Evolutionary conservation across 1,140 invertebrate genomes (phyloP), one percentile per base, ranked within the genome.

Genomic region (Zaprionus nigranus): DNA sequence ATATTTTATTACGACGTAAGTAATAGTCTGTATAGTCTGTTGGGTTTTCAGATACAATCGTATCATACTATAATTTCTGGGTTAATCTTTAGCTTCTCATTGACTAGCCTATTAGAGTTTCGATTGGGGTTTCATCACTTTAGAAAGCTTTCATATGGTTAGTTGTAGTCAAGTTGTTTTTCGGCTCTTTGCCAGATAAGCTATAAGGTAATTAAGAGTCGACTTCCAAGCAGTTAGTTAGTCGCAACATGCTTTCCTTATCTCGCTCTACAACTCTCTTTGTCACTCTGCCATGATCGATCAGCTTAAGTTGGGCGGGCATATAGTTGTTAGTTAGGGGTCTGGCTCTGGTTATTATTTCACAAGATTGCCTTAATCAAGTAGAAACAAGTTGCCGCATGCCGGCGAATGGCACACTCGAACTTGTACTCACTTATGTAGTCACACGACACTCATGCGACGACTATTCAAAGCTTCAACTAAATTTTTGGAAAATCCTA

Each of bases 401-500:
- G 36, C 43, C 38, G 24, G 15, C 49, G 12, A 63, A 7, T 17
- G 22, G 36, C 24, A 34, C 5, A 46, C 38, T 46, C 20, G 46
- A 34, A 36, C 46, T 34, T 34, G 28, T 30, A 26, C 26, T 56
- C 26, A 28, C 26, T 56, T 15, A 30, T 30, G 38, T 40, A 40
- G 38, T 54, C 20, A 24, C 24, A 54, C 51, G 51, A 54, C n/a
- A 62, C 30, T 65, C 49, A 30, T 46, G 43, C 26, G 22, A n/a
- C 30, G 38, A 46, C 40, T 46, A 57, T 43, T 34, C 11, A 40
- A 12, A 30, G 46, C 61, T 65, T 62, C 28, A 34, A 54, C 34
- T 40, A 40, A 56, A 34, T 22, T 57, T 22, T 17, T 60, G 77
- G 65, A 70, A 71, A 81, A 71, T 46, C 75, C 82, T 85, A 86